These are phyloP conservation scores for Isoperla grammatica DNA, from an alignment of 2,888 invertebrate genomes.

Conservation along the genomic window DNA sequence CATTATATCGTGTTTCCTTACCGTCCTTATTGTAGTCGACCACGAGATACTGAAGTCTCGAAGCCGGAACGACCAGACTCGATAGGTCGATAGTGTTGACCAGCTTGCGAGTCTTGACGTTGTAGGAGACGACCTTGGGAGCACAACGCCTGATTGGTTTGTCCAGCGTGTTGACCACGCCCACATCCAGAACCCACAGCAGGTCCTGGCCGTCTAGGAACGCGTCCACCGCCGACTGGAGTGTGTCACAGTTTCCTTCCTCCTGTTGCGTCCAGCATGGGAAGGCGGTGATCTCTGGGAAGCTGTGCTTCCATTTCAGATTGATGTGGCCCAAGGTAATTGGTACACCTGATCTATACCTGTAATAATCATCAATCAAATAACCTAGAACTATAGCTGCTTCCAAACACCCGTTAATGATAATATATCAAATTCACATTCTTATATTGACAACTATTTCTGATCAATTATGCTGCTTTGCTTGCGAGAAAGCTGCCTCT, in stretches of 20 bases:
- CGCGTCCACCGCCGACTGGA: conserved; percentile 65
- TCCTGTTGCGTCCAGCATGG: conserved; percentile 60
- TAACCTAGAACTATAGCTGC: too few relatives aligned
- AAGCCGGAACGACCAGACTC: conserved; percentile 51
- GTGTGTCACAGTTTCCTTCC: conserved; percentile 55
- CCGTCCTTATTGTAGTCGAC: conserved; percentile 58
- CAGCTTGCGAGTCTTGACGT: conserved; percentile 51
- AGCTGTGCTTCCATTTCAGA: conserved; percentile 47
- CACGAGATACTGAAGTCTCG: conserved; percentile 62
- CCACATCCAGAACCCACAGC: conserved; percentile 67
- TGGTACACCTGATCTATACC: conserved; percentile 27
- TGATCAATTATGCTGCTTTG: too few relatives aligned
- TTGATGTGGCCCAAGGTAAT: conserved; percentile 51
- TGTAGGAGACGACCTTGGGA: conserved; percentile 63
- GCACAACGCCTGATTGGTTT: conserved; percentile 58
- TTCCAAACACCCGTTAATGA: too few relatives aligned
- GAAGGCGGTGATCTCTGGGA: conserved; percentile 52
- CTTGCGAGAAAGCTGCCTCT: too few relatives aligned
- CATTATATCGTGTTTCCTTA: too few relatives aligned
- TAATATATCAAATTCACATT: too few relatives aligned
- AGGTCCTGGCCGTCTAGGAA: conserved; percentile 58
- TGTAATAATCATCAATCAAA: too few relatives aligned
- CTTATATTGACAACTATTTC: too few relatives aligned
- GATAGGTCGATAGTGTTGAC: conserved; percentile 58
- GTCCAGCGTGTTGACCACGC: conserved; percentile 61